Evolutionary conservation across 2,113 vertebrate genomes (phyloP), one percentile per base, ranked within the genome.

Genomic region (Indicator indicator): DNA sequence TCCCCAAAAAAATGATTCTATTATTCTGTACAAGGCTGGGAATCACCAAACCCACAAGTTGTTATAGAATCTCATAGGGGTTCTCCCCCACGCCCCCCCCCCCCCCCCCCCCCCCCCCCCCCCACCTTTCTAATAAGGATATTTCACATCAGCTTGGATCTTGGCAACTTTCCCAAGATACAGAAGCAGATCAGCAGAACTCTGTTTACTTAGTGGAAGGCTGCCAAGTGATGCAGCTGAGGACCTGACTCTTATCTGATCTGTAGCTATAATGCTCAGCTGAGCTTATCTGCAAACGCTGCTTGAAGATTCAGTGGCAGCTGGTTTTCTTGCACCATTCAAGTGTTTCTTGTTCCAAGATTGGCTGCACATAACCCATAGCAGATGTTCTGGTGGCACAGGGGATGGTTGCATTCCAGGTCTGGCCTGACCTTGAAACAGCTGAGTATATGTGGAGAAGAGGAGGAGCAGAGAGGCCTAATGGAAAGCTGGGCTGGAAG

Each of bases 181-280:
- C 0, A 3, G 67, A 78, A 88, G 77, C 81, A 92, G 63, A 40
- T 30, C 90, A 96, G 93, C 94, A 92, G 79, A 95, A 21, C 72
- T 91, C 36, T 58, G 30, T 82, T 89, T 75, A 42, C 63, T 89
- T 26, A 5, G 72, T 64, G 92, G 94, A 70, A 67, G 23, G 74
- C 11, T 70, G 90, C 94, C 94, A 91, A 62, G 86, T n/a, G 78
- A 83, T 23, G 26, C 83, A 91, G 79, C 2, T 2, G 5, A 76
- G 86, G 94, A 62, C 33, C 59, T 73, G 85, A 36, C 55, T 88
- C 62, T 69, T 23, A 36, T 81, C 60, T 55, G 38, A 88, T 78
- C 72, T 76, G 59, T 4, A 76, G 64, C n/a, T 74, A 3, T 21
- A 44, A 10, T 28, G 73, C 84, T 95, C 81, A 86, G 75, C 91